Evolutionary conservation across 1,140 invertebrate species (phyloP).

Genomic region (Macrocentrus cingulum): DNA sequence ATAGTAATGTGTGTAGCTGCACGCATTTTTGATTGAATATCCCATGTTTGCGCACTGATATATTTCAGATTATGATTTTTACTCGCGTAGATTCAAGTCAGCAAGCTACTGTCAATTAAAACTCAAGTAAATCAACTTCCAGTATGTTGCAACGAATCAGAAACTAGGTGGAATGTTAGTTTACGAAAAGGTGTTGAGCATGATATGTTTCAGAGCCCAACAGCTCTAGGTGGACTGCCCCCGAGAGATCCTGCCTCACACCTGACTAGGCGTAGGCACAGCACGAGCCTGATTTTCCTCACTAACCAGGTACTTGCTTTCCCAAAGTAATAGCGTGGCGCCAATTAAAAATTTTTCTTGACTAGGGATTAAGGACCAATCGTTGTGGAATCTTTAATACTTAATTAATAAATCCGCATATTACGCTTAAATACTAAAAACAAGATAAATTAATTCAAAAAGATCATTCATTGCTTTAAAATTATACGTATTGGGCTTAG

Average conservation of each 20-base stretch:
- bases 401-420: too few species aligned
- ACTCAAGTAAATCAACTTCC: background rate
- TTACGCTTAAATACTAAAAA: too few species aligned
- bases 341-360: background rate
- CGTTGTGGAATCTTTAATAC: too few species aligned
- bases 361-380: too few species aligned
- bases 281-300: constrained; percentile 63
- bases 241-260: constrained; percentile 60
- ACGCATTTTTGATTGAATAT: too few species aligned
- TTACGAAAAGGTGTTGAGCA: constrained; percentile 50
- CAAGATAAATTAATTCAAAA: too few species aligned
- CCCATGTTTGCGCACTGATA: too few species aligned
- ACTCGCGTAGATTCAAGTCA: too few species aligned
- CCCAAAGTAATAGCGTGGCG: constrained; percentile 20
- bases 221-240: constrained; percentile 55
- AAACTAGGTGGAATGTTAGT: constrained; percentile 13
- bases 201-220: constrained; percentile 63
- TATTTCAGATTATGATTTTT: too few species aligned
- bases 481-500: constrained; percentile 18
- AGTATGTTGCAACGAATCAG: background rate
- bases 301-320: constrained; percentile 64
- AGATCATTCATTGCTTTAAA: too few species aligned
- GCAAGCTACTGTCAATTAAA: too few species aligned
- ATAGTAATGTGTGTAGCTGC: too few species aligned
- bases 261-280: constrained; percentile 73